These are phyloP conservation scores for Perodicticus potto DNA, from an alignment of 2,797 vertebrate species.

Conservation along the genomic window DNA sequence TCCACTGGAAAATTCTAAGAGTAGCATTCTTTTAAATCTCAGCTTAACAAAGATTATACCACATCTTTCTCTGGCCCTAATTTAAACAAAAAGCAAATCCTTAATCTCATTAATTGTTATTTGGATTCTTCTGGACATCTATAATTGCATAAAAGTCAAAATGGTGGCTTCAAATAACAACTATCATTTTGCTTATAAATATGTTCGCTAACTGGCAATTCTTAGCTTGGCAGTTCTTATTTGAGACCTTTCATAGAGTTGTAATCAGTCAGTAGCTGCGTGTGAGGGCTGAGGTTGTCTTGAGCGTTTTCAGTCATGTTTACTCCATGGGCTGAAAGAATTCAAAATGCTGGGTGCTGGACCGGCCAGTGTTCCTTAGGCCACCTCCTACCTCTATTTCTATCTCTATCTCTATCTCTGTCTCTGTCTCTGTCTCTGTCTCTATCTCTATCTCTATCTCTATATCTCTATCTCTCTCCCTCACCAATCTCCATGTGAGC, in stretches of 20 bases:
- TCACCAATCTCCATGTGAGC: background rate
- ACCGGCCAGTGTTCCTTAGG: background rate
- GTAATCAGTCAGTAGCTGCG: background rate
- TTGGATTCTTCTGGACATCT: background rate
- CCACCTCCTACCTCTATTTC: background rate
- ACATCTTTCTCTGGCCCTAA: background rate
- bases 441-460: background rate
- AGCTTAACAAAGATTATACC: background rate
- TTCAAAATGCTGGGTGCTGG: background rate
- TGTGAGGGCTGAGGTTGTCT: background rate
- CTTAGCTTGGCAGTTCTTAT: background rate
- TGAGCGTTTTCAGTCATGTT: background rate
- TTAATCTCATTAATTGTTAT: background rate
- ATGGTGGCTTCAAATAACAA: background rate
- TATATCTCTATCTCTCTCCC: too few relatives aligned
- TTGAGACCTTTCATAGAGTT: background rate
- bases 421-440: background rate
- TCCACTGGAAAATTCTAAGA: background rate
- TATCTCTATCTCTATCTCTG: background rate
- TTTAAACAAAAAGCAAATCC: background rate
- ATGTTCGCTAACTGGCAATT: background rate
- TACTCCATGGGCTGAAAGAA: background rate
- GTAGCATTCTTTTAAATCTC: constrained; percentile 18
- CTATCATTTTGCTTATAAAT: background rate
- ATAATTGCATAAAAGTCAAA: constrained; percentile 20